phyloP scores from a whole-genome alignment of 2,113 vertebrate genomes.

The Siniperca chuatsi region DNA sequence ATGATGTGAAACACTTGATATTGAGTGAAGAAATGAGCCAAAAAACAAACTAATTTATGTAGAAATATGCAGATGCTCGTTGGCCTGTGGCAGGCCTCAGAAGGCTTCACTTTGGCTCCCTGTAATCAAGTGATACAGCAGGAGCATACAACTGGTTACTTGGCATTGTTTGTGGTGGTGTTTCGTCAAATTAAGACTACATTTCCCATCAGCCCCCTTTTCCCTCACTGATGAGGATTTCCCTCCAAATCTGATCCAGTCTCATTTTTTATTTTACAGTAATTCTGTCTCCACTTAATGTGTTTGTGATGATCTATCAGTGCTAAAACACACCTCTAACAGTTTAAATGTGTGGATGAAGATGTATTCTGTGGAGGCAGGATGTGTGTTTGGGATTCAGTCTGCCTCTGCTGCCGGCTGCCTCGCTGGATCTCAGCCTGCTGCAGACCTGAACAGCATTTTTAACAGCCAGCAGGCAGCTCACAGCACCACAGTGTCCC shows the following conservation, averaged over 20 bases:
- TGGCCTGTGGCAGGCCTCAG: conserved; percentile 52
- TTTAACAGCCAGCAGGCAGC: conserved; percentile 57
- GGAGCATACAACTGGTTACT: neutral
- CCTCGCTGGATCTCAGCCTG: conserved; percentile 54
- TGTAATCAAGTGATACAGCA: conserved; percentile 23
- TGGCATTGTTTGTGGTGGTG: neutral
- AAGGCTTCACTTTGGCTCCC: conserved; percentile 28
- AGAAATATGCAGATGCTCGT: conserved; percentile 49
- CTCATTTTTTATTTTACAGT: neutral
- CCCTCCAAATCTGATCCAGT: neutral
- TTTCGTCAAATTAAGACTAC: conserved; percentile 16
- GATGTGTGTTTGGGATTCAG: conserved; percentile 64
- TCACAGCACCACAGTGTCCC: conserved; percentile 29
- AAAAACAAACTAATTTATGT: conserved; percentile 53
- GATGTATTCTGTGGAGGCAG: conserved; percentile 23
- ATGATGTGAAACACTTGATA: conserved; percentile 39
- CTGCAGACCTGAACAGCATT: conserved; percentile 72
- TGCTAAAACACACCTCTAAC: neutral
- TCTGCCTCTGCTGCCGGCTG: conserved; percentile 24
- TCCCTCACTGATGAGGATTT: neutral
- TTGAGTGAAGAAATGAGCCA: conserved; percentile 45
- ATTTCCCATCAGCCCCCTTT: conserved; percentile 41
- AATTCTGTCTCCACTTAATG: neutral
- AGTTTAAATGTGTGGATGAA: conserved; percentile 12
- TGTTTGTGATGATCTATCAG: neutral